Percentiles rank a stretch among this genome's conserved stretches.
Evolutionary conservation across 2,888 invertebrate genomes (phyloP).

Genomic region (Drosophila nr. perissopoda): DNA sequence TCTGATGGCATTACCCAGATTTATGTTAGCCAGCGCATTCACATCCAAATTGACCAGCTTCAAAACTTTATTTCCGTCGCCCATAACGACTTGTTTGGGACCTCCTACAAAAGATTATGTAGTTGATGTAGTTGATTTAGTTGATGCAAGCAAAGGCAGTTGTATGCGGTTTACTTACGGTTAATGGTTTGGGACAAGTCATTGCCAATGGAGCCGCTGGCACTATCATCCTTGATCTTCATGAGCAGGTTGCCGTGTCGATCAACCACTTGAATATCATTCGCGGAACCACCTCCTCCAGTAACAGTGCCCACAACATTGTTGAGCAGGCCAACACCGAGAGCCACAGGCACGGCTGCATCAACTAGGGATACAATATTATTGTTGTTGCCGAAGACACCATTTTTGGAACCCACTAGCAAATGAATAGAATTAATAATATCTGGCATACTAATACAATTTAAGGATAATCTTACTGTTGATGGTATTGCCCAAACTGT

Average conservation of each 20-base stretch:
- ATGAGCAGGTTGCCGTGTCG: constrained; percentile 33
- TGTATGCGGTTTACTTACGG: constrained; percentile 22
- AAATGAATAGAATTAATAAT: background rate
- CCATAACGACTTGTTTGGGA: constrained; percentile 47
- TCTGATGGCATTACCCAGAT: constrained; percentile 49
- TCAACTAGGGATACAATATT: background rate
- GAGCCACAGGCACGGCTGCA: background rate
- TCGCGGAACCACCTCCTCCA: constrained; percentile 2
- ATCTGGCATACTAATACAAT: background rate
- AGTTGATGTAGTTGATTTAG: background rate
- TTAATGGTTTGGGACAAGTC: constrained; percentile 15
- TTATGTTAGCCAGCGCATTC: constrained; percentile 30
- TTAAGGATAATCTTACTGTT: constrained; percentile 8
- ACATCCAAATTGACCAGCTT: constrained; percentile 57
- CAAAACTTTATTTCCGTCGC: constrained; percentile 46
- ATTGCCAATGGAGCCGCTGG: constrained; percentile 16
- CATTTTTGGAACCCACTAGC: background rate
- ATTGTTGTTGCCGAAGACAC: constrained; percentile 3
- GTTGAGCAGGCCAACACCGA: constrained; percentile 1
- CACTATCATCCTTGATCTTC: constrained; percentile 31
- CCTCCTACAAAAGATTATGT: constrained; percentile 24
- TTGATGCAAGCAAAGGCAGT: accelerated
- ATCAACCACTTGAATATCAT: constrained; percentile 39
- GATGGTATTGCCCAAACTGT: constrained; percentile 7
- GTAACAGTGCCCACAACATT: constrained; percentile 17